Evolutionary conservation across 2,797 vertebrate species (phyloP).

Genomic region (Cossypha heuglini): DNA sequence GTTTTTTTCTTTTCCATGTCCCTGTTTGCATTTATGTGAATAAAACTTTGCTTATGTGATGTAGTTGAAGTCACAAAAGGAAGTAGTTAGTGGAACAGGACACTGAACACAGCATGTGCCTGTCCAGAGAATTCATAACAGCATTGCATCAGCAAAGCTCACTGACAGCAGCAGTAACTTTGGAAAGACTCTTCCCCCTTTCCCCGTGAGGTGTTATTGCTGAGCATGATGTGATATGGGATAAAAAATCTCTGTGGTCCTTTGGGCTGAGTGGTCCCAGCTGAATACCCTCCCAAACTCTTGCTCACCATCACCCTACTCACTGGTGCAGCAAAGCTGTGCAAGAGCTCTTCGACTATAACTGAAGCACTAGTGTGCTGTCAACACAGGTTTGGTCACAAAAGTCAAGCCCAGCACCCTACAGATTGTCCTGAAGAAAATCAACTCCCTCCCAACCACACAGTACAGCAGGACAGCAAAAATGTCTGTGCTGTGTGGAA

Average conservation of each 20-base stretch:
- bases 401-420: neutral
- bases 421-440: neutral
- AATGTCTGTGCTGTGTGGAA: neutral
- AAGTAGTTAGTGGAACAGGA: neutral
- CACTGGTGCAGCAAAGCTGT: neutral
- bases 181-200: neutral
- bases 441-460: neutral
- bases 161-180: neutral
- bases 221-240: neutral
- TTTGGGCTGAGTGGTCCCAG: neutral
- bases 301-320: neutral
- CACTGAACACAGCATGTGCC: rapidly evolving
- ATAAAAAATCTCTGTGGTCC: neutral
- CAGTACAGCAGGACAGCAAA: neutral
- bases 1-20: neutral
- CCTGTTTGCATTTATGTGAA: neutral
- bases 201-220: neutral
- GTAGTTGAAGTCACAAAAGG: neutral
- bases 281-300: neutral
- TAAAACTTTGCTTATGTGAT: neutral
- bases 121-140: neutral
- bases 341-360: neutral
- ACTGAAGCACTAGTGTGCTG: neutral
- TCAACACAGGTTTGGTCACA: neutral
- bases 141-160: rapidly evolving